Percentiles rank a stretch among this genome's conserved stretches.
phyloP scores from a whole-genome alignment of 2,797 vertebrate species.

The Centroberyx gerrardi region DNA sequence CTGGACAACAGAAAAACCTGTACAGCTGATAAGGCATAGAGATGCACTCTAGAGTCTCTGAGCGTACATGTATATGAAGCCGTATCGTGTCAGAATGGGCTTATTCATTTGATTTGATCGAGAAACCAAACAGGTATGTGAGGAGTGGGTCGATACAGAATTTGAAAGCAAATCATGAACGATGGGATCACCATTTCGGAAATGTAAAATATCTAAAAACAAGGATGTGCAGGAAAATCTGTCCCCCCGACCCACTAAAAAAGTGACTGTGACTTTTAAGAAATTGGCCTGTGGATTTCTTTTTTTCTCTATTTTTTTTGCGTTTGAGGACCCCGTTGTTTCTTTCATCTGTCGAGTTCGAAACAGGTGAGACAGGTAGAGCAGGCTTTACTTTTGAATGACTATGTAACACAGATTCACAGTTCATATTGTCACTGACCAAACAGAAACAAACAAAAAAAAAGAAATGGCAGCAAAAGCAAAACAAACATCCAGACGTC shows the following conservation, averaged over 20 bases:
- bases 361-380: conserved; percentile 45
- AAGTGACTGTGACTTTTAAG: conserved; percentile 41
- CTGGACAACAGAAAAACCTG: conserved; percentile 58
- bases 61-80: conserved; percentile 39
- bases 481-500: conserved; percentile 73
- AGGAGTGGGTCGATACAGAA: conserved; percentile 8
- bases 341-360: conserved; percentile 37
- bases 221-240: conserved; percentile 44
- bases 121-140: conserved; percentile 49
- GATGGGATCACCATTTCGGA: conserved; percentile 56
- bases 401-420: conserved; percentile 80
- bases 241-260: conserved; percentile 37
- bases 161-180: conserved; percentile 68
- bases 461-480: conserved; percentile 60
- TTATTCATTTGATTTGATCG: conserved; percentile 26
- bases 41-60: conserved; percentile 63
- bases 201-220: conserved; percentile 65
- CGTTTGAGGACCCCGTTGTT: conserved; percentile 10
- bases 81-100: conserved; percentile 30
- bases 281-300: conserved; percentile 15
- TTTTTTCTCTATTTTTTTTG: not conserved
- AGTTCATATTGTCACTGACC: conserved; percentile 72
- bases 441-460: conserved; percentile 59
- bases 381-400: conserved; percentile 60
- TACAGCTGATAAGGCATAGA: conserved; percentile 71